Base-by-base conservation (phyloP, 30 jellyfish, hydroid and myxozoan species). In the Morbakka virulenta region DNA sequence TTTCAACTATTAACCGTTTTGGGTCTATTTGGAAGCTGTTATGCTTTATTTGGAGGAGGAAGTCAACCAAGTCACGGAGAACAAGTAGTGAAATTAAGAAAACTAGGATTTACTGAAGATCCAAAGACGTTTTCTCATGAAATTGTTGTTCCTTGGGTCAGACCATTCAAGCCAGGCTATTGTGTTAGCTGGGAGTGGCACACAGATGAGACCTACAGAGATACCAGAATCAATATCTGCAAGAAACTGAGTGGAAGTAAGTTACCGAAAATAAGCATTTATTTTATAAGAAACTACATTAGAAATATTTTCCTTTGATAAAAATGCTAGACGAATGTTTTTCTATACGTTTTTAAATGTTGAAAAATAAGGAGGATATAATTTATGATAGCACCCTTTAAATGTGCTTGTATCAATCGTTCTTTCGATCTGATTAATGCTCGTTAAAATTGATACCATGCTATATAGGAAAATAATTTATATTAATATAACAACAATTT, bases 161-260 rank as follows among this genome's bases (percentile, higher is more conserved):
- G 95, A 28, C 88, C 98, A 22, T 91, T 91, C 80, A 91, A 91
- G 48, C 98, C 98, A 2, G 98, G 98, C 9, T 91, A 91, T 64
- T 91, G 98, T 74, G 81, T 84, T 52, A 85, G 96, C 32, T 91
- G 98, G 98, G 98, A 91, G 79, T 91, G 98, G 98, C 95, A 91
- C 74, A 91, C 98, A 41, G 98, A 91, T 35, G 52, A 69, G 48
- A 74, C 94, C 33, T 83, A 81, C 84, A 71, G 93, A 32, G 96
- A 84, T 3, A 77, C 52, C n/a, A 48, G 98, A 47, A 79, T 85
- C n/a, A 77, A 81, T 29, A 69, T 91, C 33, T 91, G 98, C 95
- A 67, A 82, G 31, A 79, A 85, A 57, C 84, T 91, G 62, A 85
- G 98, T 35, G 98, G 98, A 77, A 81, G 96, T 84, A 78, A 22